Percentiles rank a stretch among this genome's conserved stretches.
Conservation (phyloP, 1,140 invertebrate genomes). For the Nephotettix cincticeps region DNA sequence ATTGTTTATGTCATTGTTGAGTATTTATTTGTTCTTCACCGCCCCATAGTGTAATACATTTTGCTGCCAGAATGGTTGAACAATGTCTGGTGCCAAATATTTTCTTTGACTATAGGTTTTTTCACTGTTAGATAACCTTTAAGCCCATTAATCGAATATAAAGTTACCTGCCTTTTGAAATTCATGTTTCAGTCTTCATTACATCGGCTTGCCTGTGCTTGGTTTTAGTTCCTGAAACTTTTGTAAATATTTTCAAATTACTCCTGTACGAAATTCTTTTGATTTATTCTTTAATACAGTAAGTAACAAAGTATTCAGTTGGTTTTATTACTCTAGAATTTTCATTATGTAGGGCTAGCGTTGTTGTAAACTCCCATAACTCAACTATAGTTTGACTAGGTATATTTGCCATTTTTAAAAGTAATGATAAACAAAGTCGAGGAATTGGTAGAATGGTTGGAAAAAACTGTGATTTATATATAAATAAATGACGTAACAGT, state of each 20-base stretch:
- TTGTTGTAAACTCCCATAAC: too few species aligned
- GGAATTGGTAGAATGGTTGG: too few species aligned
- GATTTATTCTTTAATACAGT: too few species aligned
- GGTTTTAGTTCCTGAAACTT: slow-evolving; percentile 11
- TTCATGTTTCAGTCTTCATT: background rate
- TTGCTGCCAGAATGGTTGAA: background rate
- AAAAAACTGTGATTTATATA: too few species aligned
- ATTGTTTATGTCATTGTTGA: slow-evolving; percentile 21
- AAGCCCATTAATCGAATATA: background rate
- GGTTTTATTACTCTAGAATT: too few species aligned
- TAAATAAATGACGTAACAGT: too few species aligned
- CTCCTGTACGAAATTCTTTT: background rate
- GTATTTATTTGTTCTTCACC: slow-evolving; percentile 13
- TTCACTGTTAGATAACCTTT: background rate
- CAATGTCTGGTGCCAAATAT: slow-evolving; percentile 7
- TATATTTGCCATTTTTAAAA: too few species aligned
- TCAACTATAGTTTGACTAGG: too few species aligned
- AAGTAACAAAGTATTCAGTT: too few species aligned
- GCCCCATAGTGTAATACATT: background rate
- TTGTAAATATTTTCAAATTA: slow-evolving; percentile 18
- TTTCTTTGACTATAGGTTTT: background rate
- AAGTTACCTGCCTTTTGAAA: background rate
- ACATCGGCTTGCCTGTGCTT: background rate
- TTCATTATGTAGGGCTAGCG: too few species aligned
- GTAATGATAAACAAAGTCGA: too few species aligned